Evolutionary conservation across 1,140 invertebrate genomes (phyloP).

Genomic region (Acromyrmex heyeri): DNA sequence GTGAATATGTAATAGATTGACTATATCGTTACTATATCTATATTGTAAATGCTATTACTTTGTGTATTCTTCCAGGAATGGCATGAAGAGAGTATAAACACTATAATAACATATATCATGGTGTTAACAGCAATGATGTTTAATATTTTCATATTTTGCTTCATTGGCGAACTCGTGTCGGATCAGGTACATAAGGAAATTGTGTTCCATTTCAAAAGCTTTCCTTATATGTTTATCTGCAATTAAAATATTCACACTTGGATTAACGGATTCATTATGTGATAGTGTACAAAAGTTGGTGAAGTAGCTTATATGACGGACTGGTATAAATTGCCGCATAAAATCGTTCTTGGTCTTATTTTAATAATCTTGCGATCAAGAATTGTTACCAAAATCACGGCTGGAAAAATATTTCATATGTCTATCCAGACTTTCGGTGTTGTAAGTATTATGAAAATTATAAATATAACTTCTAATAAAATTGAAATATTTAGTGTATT

Average conservation of each 20-base stretch:
- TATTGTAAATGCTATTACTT: neutral
- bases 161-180: constrained; percentile 73
- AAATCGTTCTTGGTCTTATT: constrained; percentile 63
- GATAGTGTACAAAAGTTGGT: constrained; percentile 71
- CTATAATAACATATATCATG: constrained; percentile 68
- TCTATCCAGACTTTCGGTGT: constrained; percentile 62
- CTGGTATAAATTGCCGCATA: constrained; percentile 73
- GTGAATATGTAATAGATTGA: constrained; percentile 6
- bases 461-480: neutral
- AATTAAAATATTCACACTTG: constrained; percentile 26
- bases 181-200: constrained; percentile 68
- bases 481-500: neutral
- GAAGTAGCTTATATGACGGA: constrained; percentile 70
- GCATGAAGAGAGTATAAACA: constrained; percentile 57
- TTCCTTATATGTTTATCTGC: neutral
- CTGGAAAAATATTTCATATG: constrained; percentile 74
- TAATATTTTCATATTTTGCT: constrained; percentile 80
- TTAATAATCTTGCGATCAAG: constrained; percentile 72
- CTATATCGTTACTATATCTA: neutral
- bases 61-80: constrained; percentile 64
- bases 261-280: neutral
- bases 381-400: constrained; percentile 72
- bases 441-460: constrained; percentile 49
- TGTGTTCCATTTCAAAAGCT: neutral
- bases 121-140: constrained; percentile 73